Evolutionary conservation across 2,888 invertebrate genomes (phyloP), one percentile per base, ranked within the genome.

Genomic region (Oasisia sp.): DNA sequence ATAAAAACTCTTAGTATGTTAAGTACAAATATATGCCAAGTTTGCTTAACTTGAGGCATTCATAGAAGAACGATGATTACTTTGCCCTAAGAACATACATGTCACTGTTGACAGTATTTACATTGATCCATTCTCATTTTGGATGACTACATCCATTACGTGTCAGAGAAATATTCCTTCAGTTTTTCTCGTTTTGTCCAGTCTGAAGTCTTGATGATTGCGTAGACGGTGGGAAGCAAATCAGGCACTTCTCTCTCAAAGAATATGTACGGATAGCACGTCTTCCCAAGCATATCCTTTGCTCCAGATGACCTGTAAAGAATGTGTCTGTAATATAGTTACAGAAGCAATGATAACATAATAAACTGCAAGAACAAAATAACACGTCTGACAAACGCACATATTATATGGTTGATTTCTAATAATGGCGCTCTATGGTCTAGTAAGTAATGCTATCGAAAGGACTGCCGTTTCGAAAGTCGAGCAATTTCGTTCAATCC

Each of bases 121-220:
- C 50, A 50, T 50, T 5, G 5, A 74, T 27, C 19, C n/a, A 19
- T 74, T n/a, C 74, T 74, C 74, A 27, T 19, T 74, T 27, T 74
- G 27, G 27, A 74, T 74, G 27, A n/a, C 74, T n/a, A 74, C n/a
- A n/a, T 74, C 19, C 74, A 14, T 74, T 74, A 5, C 5, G 19
- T 9, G 50, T 74, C 74, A 74, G 74, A 27, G n/a, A 74, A 74
- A n/a, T 74, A 74, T 27, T 27, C n/a, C 19, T 74, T 74, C 74
- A 74, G n/a, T 74, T 27, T 74, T 74, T 74, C 74, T 74, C 74
- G 14, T 74, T 74, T 74, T 74, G 74, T 74, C 74, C 74, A 74
- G 74, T 74, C 74, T 74, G 74, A 74, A 27, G 74, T 19, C 74
- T 74, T 74, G 74, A 74, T 74, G 74, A 74, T 74, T 74, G 19